A percentile compares a stretch with the other conserved stretches of the same genome.
Conservation (phyloP, 2,797 vertebrate genomes). For the Delichon dasypus region DNA sequence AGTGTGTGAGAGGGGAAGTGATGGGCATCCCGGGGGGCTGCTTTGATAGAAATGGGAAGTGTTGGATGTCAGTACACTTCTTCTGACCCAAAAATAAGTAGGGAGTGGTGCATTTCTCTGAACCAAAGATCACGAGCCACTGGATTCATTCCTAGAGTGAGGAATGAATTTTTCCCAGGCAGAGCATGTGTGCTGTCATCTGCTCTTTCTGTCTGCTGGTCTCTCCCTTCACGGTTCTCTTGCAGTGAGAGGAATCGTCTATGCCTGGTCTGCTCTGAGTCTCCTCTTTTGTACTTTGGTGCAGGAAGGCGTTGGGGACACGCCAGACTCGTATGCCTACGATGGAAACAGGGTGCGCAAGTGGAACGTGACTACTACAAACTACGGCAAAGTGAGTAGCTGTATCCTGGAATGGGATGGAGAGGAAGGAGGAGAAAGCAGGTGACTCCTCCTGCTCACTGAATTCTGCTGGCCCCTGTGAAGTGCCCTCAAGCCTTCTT, state of each 20-base stretch:
- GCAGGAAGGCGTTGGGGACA: constrained; percentile 96
- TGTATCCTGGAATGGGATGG: not conserved
- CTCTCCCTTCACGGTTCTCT: not conserved
- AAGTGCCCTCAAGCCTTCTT: not conserved
- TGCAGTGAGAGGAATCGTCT: not conserved
- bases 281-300: not conserved
- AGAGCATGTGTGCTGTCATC: not conserved
- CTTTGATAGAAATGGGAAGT: not conserved
- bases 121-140: not conserved
- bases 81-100: not conserved
- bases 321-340: constrained; percentile 93
- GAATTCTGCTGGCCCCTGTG: not conserved
- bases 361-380: constrained; percentile 97
- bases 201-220: not conserved
- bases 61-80: not conserved
- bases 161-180: not conserved
- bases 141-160: not conserved
- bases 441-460: not conserved
- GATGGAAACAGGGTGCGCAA: constrained; percentile 98
- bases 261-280: not conserved
- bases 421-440: not conserved
- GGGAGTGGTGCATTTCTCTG: not conserved
- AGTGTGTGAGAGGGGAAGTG: not conserved
- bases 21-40: not conserved
- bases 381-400: constrained; percentile 92